Evolutionary conservation across 2,888 invertebrate genomes (phyloP).

Genomic region (Phengaris alcon): DNA sequence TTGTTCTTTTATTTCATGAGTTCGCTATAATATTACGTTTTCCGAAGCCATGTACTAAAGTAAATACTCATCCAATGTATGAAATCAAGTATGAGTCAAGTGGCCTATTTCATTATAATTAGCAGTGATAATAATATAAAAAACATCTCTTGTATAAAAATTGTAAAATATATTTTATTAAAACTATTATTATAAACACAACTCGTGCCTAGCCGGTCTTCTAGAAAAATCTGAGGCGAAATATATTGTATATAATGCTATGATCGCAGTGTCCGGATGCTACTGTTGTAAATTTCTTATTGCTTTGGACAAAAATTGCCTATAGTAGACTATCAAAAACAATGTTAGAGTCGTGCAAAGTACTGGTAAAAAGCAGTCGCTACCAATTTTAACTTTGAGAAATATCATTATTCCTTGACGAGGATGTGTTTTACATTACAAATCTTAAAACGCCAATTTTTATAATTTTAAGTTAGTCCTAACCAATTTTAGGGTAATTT

Average conservation of each 20-base stretch:
- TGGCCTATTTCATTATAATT: no score
- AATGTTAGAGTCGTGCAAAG: neutral
- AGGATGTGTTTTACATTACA: slow-evolving; percentile 5
- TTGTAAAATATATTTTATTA: neutral
- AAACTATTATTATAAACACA: neutral
- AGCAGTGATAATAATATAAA: no score
- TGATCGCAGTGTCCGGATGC: neutral
- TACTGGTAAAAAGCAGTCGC: neutral
- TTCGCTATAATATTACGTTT: no score
- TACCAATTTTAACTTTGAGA: neutral
- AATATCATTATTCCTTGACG: neutral
- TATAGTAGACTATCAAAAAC: neutral
- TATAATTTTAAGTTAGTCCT: slow-evolving; percentile 27
- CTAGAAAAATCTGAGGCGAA: neutral
- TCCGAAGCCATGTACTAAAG: no score
- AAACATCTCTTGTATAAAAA: no score
- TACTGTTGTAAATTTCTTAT: neutral
- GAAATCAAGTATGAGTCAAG: no score
- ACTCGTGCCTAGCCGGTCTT: neutral
- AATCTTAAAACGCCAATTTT: slow-evolving; percentile 20
- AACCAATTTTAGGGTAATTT: slow-evolving; percentile 15
- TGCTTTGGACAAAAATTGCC: slow-evolving; percentile 1
- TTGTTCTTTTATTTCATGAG: no score
- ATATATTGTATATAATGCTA: slow-evolving; percentile 5
- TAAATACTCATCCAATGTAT: no score